A percentile compares a stretch with the other conserved stretches of the same genome.
These are phyloP conservation scores for Leptinotarsa rubiginosa DNA, from an alignment of 2,888 invertebrate genomes.

Conservation along the genomic window DNA sequence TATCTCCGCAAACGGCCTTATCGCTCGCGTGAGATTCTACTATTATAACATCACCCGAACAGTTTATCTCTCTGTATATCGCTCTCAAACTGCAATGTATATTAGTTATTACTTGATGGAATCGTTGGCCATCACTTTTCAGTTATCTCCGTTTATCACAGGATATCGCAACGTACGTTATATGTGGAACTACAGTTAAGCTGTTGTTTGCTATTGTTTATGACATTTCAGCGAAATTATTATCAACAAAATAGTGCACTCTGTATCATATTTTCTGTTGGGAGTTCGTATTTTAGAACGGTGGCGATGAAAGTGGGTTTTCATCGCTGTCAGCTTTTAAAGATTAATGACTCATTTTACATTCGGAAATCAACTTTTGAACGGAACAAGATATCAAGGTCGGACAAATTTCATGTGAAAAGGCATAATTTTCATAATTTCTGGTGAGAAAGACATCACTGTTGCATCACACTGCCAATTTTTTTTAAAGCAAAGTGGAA, in stretches of 20 bases:
- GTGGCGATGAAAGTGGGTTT: constrained; percentile 30
- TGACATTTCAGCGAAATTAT: constrained; percentile 51
- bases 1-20: constrained; percentile 50
- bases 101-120: constrained; percentile 62
- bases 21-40: constrained; percentile 61
- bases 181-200: constrained; percentile 35
- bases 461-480: no score
- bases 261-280: constrained; percentile 49
- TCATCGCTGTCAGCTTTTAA: constrained; percentile 26
- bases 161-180: constrained; percentile 39
- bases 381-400: no score
- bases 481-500: no score
- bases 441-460: no score
- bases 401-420: no score
- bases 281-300: constrained; percentile 42
- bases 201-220: constrained; percentile 44
- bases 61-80: constrained; percentile 58
- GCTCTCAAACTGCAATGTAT: constrained; percentile 60
- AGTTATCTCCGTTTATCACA: constrained; percentile 51
- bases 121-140: constrained; percentile 60
- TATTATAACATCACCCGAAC: constrained; percentile 60
- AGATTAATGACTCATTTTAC: not conserved
- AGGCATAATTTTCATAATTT: no score
- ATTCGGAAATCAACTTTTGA: not conserved
- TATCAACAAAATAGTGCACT: constrained; percentile 51